A percentile compares a stretch with the other conserved stretches of the same genome.
These are phyloP conservation scores for Dicrurus megarhynchus DNA, from an alignment of 2,113 vertebrate genomes.

Conservation along the genomic window DNA sequence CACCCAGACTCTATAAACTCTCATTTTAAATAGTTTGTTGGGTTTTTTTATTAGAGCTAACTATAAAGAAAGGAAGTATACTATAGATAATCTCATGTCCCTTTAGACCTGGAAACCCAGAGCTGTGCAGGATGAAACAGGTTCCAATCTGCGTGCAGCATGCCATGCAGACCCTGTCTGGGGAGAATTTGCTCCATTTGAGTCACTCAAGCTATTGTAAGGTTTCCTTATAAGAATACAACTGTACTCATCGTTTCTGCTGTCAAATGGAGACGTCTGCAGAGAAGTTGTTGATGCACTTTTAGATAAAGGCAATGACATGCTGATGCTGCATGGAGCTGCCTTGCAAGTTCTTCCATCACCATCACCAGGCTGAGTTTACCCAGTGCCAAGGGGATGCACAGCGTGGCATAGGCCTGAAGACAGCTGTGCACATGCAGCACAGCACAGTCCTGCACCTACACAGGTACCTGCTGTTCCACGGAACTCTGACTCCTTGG, in stretches of 20 bases:
- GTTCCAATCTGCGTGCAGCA: neutral
- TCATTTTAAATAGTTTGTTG: neutral
- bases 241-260: neutral
- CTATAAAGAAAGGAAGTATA: neutral
- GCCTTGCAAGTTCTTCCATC: neutral
- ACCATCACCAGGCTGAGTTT: neutral
- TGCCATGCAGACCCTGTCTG: fast-evolving
- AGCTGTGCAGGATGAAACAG: neutral
- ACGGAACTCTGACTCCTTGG: neutral
- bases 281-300: neutral
- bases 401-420: neutral
- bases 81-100: neutral
- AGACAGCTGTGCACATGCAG: fast-evolving
- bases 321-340: fast-evolving
- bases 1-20: neutral
- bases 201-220: neutral
- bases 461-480: neutral
- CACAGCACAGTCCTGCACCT: neutral
- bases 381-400: neutral
- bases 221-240: neutral
- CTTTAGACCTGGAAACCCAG: neutral
- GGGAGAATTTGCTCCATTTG: neutral
- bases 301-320: neutral
- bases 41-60: neutral
- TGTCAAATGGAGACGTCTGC: neutral